A percentile compares a stretch with the other conserved stretches of the same genome.
phyloP scores from a whole-genome alignment of 2,113 vertebrate genomes.

The Equus quagga region DNA sequence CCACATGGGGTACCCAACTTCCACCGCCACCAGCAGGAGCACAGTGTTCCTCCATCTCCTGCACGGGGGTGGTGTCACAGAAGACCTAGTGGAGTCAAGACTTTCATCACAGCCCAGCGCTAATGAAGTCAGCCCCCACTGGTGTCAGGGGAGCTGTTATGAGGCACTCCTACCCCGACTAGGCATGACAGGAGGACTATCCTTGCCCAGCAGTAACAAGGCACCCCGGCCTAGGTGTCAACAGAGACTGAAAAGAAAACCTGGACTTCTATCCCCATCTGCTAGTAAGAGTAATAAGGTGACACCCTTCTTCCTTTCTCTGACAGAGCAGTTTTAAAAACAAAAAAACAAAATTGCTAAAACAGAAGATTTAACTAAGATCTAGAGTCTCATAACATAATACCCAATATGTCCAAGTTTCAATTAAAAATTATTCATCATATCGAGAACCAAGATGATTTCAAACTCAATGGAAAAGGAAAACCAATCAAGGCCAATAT shows the following conservation, averaged over 20 bases:
- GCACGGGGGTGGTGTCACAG: too few relatives aligned
- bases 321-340: neutral
- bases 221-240: neutral
- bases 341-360: neutral
- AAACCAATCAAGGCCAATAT: neutral
- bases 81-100: neutral
- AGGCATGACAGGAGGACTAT: neutral
- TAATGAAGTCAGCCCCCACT: neutral
- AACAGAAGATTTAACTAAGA: neutral
- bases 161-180: neutral
- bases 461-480: neutral
- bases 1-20: neutral
- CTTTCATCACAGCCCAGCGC: neutral
- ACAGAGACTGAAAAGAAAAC: neutral
- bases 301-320: neutral
- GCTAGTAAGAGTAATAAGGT: neutral
- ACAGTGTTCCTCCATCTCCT: neutral
- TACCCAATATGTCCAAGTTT: neutral
- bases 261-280: neutral
- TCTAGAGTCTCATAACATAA: neutral
- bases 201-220: neutral
- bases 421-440: neutral
- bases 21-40: neutral
- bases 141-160: neutral
- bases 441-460: neutral